Percentiles rank a stretch among this genome's conserved stretches.
Conservation (phyloP, 2,113 vertebrate genomes). For the Pelodiscus sinensis region DNA sequence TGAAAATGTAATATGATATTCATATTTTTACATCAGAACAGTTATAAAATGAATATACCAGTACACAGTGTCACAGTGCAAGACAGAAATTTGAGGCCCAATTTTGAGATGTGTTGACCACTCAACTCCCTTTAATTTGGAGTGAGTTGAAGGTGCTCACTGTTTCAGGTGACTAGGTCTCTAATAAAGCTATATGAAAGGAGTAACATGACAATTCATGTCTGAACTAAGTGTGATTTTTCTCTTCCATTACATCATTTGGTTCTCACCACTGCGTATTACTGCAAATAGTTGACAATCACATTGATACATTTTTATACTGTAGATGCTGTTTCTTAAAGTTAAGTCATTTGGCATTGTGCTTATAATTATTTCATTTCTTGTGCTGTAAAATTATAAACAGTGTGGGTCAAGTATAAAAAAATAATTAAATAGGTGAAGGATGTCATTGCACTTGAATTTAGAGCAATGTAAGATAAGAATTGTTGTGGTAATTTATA, state of each 20-base stretch:
- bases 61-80: not conserved
- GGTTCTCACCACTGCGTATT: conserved; percentile 23
- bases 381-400: not conserved
- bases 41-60: conserved; percentile 10
- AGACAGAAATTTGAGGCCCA: not conserved
- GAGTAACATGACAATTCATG: not conserved
- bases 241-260: not conserved
- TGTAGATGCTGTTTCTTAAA: conserved; percentile 38
- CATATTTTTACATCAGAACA: conserved; percentile 1
- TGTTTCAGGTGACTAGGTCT: not conserved
- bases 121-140: conserved; percentile 15
- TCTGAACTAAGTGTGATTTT: not conserved
- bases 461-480: not conserved
- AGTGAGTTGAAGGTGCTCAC: not conserved
- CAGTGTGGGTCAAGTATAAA: not conserved
- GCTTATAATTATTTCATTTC: not conserved
- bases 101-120: fast-evolving
- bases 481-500: conserved; percentile 19
- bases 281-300: conserved; percentile 22
- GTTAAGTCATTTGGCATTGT: conserved; percentile 21
- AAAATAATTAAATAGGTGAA: conserved; percentile 2
- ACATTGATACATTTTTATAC: conserved; percentile 20
- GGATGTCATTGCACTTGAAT: not conserved
- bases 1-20: not conserved
- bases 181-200: not conserved